Conservation (phyloP, 1,140 invertebrate genomes). For the Micrasema minimum region DNA sequence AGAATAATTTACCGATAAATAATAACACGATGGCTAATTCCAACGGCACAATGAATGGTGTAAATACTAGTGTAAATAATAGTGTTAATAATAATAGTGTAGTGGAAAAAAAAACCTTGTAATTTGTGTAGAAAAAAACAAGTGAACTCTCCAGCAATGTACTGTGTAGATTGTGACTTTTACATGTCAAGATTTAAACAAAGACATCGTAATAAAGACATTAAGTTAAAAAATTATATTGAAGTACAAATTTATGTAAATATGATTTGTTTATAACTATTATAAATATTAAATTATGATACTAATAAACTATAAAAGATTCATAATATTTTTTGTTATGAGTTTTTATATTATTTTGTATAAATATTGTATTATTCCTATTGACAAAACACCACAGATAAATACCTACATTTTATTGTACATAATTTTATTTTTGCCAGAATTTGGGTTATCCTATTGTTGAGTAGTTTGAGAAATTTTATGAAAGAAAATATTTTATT, state of each 20-base stretch:
- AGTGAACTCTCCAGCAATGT: slow-evolving; percentile 78
- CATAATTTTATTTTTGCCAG: slow-evolving; percentile 22
- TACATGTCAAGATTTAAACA: slow-evolving; percentile 89
- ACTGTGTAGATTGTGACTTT: slow-evolving; percentile 90
- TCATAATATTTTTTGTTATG: slow-evolving; percentile 16
- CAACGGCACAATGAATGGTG: neutral
- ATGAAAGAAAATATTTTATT: slow-evolving; percentile 28
- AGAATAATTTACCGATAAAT: slow-evolving; percentile 43
- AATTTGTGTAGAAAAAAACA: slow-evolving; percentile 87
- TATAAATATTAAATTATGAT: too few species aligned
- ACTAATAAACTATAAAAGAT: too few species aligned
- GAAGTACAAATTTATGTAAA: slow-evolving; percentile 30
- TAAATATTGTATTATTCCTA: slow-evolving; percentile 31
- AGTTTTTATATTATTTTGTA: slow-evolving; percentile 22
- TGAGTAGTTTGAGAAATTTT: slow-evolving; percentile 26
- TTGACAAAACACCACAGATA: slow-evolving; percentile 19
- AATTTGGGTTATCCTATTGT: slow-evolving; percentile 22
- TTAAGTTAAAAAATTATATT: slow-evolving; percentile 11
- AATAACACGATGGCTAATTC: slow-evolving; percentile 21
- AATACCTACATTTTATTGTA: slow-evolving; percentile 1
- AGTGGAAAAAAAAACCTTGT: slow-evolving; percentile 70
- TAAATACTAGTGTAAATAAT: slow-evolving; percentile 48
- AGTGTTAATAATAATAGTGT: slow-evolving; percentile 54
- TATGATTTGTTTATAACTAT: slow-evolving; percentile 16
- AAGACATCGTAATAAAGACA: slow-evolving; percentile 53